Conservation (phyloP, 2,797 vertebrate species). For the Cossypha dichroa region DNA sequence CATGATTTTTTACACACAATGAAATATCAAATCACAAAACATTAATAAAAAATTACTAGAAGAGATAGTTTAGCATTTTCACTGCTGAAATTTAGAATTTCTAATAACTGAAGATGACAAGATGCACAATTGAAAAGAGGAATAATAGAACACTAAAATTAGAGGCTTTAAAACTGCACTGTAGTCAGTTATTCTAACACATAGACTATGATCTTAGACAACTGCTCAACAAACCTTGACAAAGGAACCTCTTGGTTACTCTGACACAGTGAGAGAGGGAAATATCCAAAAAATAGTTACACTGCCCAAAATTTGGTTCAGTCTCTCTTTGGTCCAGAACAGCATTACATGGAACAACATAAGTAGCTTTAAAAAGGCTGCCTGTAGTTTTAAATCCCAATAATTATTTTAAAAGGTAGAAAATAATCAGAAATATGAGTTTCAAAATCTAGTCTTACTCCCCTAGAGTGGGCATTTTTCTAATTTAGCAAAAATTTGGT, state of each 20-base stretch:
- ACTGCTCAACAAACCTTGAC: not conserved
- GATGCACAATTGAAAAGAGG: not conserved
- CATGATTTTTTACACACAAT: not conserved
- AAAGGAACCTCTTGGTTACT: not conserved
- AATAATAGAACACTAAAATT: not conserved
- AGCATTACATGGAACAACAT: not conserved
- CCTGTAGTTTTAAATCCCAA: not conserved
- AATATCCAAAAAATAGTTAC: not conserved
- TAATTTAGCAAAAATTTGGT: not conserved
- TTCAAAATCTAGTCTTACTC: not conserved
- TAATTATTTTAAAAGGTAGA: not conserved
- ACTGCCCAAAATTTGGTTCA: not conserved
- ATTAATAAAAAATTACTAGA: not conserved
- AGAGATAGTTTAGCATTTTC: not conserved
- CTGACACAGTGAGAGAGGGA: not conserved
- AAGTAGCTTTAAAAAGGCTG: fast-evolving
- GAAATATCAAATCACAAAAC: conserved; percentile 1
- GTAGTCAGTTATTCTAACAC: not conserved
- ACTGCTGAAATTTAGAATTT: conserved; percentile 21
- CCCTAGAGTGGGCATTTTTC: not conserved
- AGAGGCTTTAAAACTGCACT: not conserved
- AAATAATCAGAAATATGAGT: not conserved
- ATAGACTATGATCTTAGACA: not conserved
- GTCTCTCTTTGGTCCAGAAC: not conserved
- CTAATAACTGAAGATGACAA: not conserved